Base-by-base conservation (phyloP, 2,113 vertebrate species). In the Tyto alba region DNA sequence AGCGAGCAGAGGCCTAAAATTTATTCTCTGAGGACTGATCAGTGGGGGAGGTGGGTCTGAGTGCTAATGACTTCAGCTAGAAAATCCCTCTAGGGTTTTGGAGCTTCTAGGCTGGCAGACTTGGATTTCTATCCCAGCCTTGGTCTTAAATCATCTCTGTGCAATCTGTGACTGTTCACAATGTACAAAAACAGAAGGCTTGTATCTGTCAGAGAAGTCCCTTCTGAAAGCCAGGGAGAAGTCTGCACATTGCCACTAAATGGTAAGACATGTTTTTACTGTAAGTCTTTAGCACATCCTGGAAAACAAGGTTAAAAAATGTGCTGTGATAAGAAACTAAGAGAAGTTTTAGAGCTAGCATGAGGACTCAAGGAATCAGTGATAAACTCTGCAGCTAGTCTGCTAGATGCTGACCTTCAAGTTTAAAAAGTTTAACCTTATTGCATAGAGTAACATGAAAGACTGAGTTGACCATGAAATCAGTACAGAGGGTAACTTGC, bases 71-170 rank as follows among this genome's bases (percentile, higher is more conserved):
- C 63, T 93, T 90, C 71, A 92, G 62, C 72, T 88, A 90, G 66
- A 84, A 93, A 48, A 62, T 75, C 68, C 21, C 11, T 1, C 55
- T 57, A 85, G 50, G 63, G 29, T 90, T 90, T 89, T 84, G 47
- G 27, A 95, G 27, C 23, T 34, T 79, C 30, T 62, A 69, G 36
- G 48, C 75, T 92, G 90, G 72, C 50, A 77, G 72, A 62, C 18
- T 55, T 83, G 59, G 55, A 79, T 95, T 95, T 86, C 48, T 83
- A 29, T 50, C 41, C 67, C 56, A 92, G 59, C 11, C 13, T 55
- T 83, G 72, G 45, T 86, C 83, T 93, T 94, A 95, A 95, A 83
- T 77, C 25, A n/a, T 73, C 79, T 79, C 50, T 63, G 26, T 86
- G 83, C 82, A 95, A 87, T 72, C 30, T 91, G 69, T 96, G 25